Evolutionary conservation across 2,797 vertebrate species (phyloP).

Genomic region (Enoplosus armatus): DNA sequence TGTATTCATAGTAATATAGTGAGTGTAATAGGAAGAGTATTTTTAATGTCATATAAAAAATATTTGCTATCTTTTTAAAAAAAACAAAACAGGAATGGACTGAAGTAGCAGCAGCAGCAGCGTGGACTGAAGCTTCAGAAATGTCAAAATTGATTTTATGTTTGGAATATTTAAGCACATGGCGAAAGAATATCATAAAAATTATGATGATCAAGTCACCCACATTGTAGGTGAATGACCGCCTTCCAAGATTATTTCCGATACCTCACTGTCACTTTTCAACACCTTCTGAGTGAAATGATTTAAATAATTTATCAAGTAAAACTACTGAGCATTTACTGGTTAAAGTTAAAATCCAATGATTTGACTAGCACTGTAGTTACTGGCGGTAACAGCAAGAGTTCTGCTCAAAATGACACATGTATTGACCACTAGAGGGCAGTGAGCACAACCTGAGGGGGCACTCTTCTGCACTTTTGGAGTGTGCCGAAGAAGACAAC

Average conservation of each 20-base stretch:
- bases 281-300: background rate
- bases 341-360: background rate
- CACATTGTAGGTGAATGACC: background rate
- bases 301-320: background rate
- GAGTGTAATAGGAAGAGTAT: conserved; percentile 51
- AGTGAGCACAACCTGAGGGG: background rate
- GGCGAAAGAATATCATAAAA: conserved; percentile 2
- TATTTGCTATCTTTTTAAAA: conserved; percentile 48
- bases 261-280: background rate
- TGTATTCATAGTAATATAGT: conserved; percentile 60
- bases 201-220: background rate
- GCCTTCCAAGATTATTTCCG: background rate
- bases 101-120: conserved; percentile 2
- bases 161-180: conserved; percentile 38
- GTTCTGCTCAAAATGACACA: background rate
- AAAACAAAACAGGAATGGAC: background rate
- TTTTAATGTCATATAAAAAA: conserved; percentile 60
- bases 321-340: background rate
- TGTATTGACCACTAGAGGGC: background rate
- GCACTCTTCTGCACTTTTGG: background rate
- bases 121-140: conserved; percentile 18
- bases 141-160: conserved; percentile 18
- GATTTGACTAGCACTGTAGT: background rate
- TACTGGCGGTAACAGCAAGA: background rate
- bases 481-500: background rate